Base-by-base conservation (phyloP, 1,140 invertebrate genomes). In the Brachionus angularis region DNA sequence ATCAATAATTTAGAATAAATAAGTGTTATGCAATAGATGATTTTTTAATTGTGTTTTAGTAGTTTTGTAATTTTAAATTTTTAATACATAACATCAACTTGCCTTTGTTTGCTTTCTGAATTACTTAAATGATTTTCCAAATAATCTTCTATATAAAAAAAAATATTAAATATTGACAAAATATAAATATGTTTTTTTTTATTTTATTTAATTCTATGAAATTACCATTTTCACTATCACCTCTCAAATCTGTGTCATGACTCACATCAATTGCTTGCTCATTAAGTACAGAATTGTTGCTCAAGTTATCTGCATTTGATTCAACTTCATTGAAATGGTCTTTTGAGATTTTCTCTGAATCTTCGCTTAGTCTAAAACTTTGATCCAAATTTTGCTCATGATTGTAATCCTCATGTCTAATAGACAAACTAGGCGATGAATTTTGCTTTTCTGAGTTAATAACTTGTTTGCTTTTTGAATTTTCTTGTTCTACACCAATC, bases 1-100 rank as follows among this genome's bases (percentile, higher is more conserved):
- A n/a, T n/a, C n/a, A n/a, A n/a, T n/a, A n/a, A n/a, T n/a, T n/a
- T n/a, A n/a, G n/a, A n/a, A n/a, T n/a, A n/a, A n/a, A n/a, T n/a
- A n/a, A n/a, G n/a, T n/a, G n/a, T n/a, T n/a, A n/a, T n/a, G n/a
- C n/a, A n/a, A n/a, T n/a, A n/a, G n/a, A n/a, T n/a, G n/a, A n/a
- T n/a, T n/a, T n/a, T n/a, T n/a, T n/a, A n/a, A n/a, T n/a, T n/a
- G n/a, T n/a, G n/a, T n/a, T n/a, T n/a, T n/a, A n/a, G n/a, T n/a
- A n/a, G n/a, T n/a, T n/a, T n/a, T n/a, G n/a, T n/a, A n/a, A n/a
- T n/a, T n/a, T n/a, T 10, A 12, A 25, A 52, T 7, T n/a, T 21
- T 58, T 23, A 58, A 23, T 58, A 58, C 53, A 58, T 58, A 5
- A 58, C 53, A 58, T 58, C 53, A 21, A 58, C 27, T 58, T 58